phyloP scores from a whole-genome alignment of 2,113 vertebrate genomes.

The Zosterops borbonicus region DNA sequence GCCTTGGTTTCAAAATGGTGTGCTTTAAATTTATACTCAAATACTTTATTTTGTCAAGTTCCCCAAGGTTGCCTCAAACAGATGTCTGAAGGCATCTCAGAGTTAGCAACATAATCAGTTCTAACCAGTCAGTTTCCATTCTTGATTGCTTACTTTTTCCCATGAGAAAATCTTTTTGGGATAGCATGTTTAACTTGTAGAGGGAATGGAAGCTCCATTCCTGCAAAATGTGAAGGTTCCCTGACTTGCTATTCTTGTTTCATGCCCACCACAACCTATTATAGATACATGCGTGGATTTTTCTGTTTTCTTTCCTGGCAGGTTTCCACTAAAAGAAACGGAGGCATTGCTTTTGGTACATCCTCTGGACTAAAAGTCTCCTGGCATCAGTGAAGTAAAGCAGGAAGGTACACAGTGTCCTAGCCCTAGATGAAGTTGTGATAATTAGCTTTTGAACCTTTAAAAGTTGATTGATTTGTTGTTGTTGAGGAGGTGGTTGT shows the following conservation, averaged over 20 bases:
- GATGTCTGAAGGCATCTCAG: not conserved
- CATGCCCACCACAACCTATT: not conserved
- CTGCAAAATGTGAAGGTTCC: not conserved
- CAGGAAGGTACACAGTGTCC: not conserved
- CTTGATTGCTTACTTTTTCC: slow-evolving; percentile 2
- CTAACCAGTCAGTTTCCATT: slow-evolving; percentile 1
- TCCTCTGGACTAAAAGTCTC: slow-evolving; percentile 68
- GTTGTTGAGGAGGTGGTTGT: not conserved
- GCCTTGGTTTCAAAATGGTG: not conserved
- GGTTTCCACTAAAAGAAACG: slow-evolving; percentile 7
- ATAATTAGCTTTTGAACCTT: not conserved
- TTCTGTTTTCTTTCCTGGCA: not conserved
- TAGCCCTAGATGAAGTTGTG: not conserved
- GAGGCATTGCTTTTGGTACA: slow-evolving; percentile 74
- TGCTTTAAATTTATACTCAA: not conserved
- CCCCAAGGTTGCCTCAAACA: not conserved
- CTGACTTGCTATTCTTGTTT: not conserved
- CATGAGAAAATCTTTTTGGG: slow-evolving; percentile 26
- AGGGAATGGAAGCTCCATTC: not conserved
- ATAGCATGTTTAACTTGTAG: not conserved
- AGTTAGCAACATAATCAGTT: not conserved
- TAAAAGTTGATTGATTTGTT: not conserved
- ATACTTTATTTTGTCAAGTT: not conserved
- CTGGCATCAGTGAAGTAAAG: slow-evolving; percentile 64
- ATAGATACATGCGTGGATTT: not conserved